Evolutionary conservation across 1,140 invertebrate genomes (phyloP), one percentile per base, ranked within the genome.

Genomic region (Drosophila parvula): DNA sequence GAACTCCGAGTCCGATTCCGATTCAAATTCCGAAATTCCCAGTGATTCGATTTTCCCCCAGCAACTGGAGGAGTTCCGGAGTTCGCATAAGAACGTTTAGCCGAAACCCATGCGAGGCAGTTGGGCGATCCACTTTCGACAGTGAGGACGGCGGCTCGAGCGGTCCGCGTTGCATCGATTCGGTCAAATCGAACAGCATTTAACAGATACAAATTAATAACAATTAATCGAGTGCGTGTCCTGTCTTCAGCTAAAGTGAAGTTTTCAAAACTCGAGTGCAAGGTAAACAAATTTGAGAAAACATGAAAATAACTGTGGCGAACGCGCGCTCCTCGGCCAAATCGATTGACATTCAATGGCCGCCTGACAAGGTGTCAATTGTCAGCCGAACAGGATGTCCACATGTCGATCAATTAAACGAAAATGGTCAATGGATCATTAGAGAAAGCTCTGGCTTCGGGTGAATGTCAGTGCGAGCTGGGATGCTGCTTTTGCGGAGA

Each of bases 71-170:
- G 57, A 71, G 59, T 64, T 80, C 63, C 65, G 51, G 34, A 55
- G 51, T 38, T 45, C 44, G 73, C 81, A 88, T 88, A 88, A 88
- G 84, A 88, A 89, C 84, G 73, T 89, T 81, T 84, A 62, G 58
- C 77, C 55, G 48, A 68, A 77, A 41, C 79, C 59, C 79, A 69
- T 65, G 65, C 65, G 59, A 75, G 74, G 77, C 84, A 88, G 84
- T 88, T 89, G 78, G 74, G 77, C 84, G 84, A 77, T 89, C 84
- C 84, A 89, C 84, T 80, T 88, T 80, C 80, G 75, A 78, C 84
- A 89, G 84, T 84, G 77, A 74, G 81, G 79, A 83, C 82, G 79
- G 78, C 50, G 78, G 81, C 55, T 65, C 62, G 47, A 77, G 59
- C 81, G 82, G 75, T 88, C 65, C 70, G 68, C 79, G 79, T 45